A percentile compares a stretch with the other conserved stretches of the same genome.
Conservation (phyloP, 2,888 invertebrate species). For the Trachelus tabidus region DNA sequence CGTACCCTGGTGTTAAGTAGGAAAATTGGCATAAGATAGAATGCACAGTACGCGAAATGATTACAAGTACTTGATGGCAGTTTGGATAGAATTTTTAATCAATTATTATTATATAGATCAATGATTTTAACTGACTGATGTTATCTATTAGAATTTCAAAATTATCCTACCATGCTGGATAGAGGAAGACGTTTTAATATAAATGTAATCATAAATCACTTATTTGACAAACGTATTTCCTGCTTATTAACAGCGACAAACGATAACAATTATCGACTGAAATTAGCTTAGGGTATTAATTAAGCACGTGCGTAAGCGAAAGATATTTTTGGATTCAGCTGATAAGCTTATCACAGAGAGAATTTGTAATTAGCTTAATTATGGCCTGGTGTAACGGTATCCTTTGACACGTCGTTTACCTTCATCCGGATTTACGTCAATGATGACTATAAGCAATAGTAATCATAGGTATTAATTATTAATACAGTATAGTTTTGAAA, state of each 20-base stretch:
- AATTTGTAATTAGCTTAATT: constrained; percentile 27
- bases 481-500: not conserved
- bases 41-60: not conserved
- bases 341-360: constrained; percentile 1
- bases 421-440: not conserved
- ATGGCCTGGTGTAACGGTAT: constrained; percentile 8
- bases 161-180: not conserved
- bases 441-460: too few relatives aligned
- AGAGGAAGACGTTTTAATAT: not conserved
- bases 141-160: not conserved
- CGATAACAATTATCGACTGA: not conserved
- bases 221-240: not conserved
- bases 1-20: not conserved
- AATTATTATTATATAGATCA: not conserved
- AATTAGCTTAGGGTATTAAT: not conserved
- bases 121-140: not conserved
- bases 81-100: not conserved
- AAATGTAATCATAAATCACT: not conserved
- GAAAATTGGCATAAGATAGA: not conserved
- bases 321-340: not conserved
- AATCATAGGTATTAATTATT: too few relatives aligned
- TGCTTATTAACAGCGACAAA: not conserved
- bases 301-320: not conserved
- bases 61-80: not conserved
- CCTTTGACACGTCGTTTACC: constrained; percentile 7